Conservation (phyloP, 2,797 vertebrate species). For the Leptodactylus fallax region DNA sequence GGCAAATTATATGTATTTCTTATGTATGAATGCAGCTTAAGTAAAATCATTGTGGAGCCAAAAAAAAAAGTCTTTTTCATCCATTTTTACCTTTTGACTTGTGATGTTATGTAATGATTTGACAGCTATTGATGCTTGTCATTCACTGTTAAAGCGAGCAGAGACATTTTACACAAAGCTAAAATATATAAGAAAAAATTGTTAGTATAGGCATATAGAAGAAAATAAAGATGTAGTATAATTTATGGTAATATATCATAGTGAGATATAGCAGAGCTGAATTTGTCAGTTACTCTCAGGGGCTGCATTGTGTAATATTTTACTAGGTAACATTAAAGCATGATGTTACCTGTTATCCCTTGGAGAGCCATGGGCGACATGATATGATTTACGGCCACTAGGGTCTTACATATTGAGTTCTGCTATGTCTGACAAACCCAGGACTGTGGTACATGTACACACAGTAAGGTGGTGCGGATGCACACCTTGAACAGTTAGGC, state of each 20-base stretch:
- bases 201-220: background rate
- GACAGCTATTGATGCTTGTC: slow-evolving; percentile 46
- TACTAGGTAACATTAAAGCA: no score
- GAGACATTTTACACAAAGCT: background rate
- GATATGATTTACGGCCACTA: no score
- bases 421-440: no score
- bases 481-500: no score
- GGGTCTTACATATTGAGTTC: no score
- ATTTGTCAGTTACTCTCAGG: background rate
- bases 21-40: slow-evolving; percentile 24
- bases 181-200: background rate
- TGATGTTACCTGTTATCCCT: no score
- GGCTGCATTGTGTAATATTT: background rate
- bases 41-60: slow-evolving; percentile 46
- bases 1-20: slow-evolving; percentile 6
- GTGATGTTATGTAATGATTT: slow-evolving; percentile 7
- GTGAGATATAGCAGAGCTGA: background rate
- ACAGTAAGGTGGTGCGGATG: no score
- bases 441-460: no score
- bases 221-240: background rate
- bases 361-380: no score
- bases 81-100: slow-evolving; percentile 9
- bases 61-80: slow-evolving; percentile 45
- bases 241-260: background rate
- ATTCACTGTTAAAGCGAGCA: background rate